Evolutionary conservation across 1,140 invertebrate species (phyloP), one percentile per base, ranked within the genome.

Genomic region (Laupala kohalensis): DNA sequence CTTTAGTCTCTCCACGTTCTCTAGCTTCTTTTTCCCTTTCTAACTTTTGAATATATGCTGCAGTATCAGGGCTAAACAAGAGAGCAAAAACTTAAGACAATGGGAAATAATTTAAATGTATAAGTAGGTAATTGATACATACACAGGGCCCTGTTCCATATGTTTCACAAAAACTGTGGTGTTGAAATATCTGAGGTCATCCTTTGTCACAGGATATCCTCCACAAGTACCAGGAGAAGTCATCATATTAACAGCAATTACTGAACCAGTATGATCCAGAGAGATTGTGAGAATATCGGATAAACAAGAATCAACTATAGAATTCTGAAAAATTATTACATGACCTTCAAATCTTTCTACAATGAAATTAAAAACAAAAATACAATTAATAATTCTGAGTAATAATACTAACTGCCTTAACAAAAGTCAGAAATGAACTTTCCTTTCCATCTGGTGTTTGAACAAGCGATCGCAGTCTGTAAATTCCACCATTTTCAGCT

Each of bases 21-120:
- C 93, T 89, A 9, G 94, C 93, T 80, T 93, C 90, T 76, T 90
- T 88, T 81, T 98, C 95, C 72, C 90, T 81, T 80, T 97, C 95
- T 37, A 96, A 77, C 79, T 96, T 96, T 77, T 96, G 91, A 76
- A 97, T 93, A 76, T 95, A 97, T 19, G 89, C 89, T 53, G 92
- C 90, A 9, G 95, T 97, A 76, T 98, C 95, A 69, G 96, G 95
- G 26, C 91, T 93, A 79, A 67, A 84, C 83, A 70, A 74, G 15
- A 67, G 15, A 69, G n/a, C 6, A 69, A 28, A 26, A 69, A 69
- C 27, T 69, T 69, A 69, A 69, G 27, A 15, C 19, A 71, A 25
- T 27, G 0, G 25, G 62, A 64, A 1, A 19, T 64, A 64, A 24
- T 65, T 64, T 23, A 71, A 25, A 64, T n/a, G 6, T 25, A 13